Conservation (phyloP, 2,888 invertebrate genomes). For the Oeneis ivallda region DNA sequence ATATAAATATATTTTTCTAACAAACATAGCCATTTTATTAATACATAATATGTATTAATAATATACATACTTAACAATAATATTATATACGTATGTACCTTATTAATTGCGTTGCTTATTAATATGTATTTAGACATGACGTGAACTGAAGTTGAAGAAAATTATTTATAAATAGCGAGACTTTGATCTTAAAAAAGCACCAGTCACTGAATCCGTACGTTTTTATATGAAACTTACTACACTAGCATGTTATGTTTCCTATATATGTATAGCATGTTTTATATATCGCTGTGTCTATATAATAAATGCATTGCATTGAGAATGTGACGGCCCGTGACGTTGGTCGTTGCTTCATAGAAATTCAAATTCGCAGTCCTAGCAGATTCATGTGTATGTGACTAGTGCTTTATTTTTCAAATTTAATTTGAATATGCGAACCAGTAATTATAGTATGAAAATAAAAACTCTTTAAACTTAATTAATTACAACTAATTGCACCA, state of each 20-base stretch:
- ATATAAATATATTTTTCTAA: constrained; percentile 16
- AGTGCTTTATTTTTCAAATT: not conserved
- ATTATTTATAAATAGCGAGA: not conserved
- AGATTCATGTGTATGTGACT: not conserved
- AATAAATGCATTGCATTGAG: not conserved
- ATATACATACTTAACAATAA: not conserved
- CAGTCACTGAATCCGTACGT: not conserved
- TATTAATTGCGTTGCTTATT: constrained; percentile 2
- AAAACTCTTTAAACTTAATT: not conserved
- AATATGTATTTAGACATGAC: not conserved
- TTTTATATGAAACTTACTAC: not conserved
- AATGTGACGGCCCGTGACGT: not conserved
- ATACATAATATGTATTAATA: not conserved
- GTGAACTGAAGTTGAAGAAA: not conserved
- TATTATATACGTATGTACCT: not conserved
- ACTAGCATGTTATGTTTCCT: not conserved
- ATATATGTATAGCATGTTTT: too few relatives aligned
- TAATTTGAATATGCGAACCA: not conserved
- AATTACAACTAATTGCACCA: constrained; percentile 6
- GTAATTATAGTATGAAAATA: not conserved
- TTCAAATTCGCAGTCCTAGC: not conserved
- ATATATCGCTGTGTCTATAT: too few relatives aligned
- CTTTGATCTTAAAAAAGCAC: not conserved
- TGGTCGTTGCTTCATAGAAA: not conserved
- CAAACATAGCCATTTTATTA: constrained; percentile 23